Evolutionary conservation across 1,140 invertebrate species (phyloP), one percentile per base, ranked within the genome.

Genomic region (Drosophila bocki): DNA sequence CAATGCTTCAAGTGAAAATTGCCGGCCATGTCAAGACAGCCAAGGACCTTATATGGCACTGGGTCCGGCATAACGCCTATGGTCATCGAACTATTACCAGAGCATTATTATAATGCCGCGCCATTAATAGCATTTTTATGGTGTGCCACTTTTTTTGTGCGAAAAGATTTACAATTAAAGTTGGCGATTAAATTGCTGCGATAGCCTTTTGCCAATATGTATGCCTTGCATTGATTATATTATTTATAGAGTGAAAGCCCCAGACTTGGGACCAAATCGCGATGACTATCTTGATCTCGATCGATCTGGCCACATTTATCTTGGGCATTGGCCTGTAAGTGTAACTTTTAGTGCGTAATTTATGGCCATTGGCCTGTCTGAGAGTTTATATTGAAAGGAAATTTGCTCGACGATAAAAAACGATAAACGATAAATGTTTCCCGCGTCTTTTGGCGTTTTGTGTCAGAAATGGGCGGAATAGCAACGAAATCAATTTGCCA

Each of bases 311-410:
- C 44, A 53, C 75, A 61, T 80, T 76, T 82, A 87, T 88, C 83
- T 87, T 57, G 62, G 58, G 62, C 65, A 81, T 65, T 84, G 67
- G 75, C 82, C 50, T 41, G 58, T 77, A 82, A 86, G 78, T 82
- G 79, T 81, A 68, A 82, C 72, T 75, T 68, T 74, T 48, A 53
- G 74, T 87, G 84, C 84, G 84, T 87, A 88, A 87, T 88, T 87
- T 87, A 87, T 87, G 84, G 85, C 69, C 80, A 83, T 80, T 77
- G 86, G 39, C 11, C 44, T 33, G 67, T 44, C 79, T 88, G 82
- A 63, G 83, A 70, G 64, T 83, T 87, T 87, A 90, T 90, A 85
- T 87, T 80, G 80, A 90, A 87, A 87, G 85, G 85, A 88, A 90
- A 87, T 87, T 87, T 78, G 84, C 81, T 78, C 59, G 69, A 7